Conservation (phyloP, 1,140 invertebrate genomes). For the Cepaea nemoralis region DNA sequence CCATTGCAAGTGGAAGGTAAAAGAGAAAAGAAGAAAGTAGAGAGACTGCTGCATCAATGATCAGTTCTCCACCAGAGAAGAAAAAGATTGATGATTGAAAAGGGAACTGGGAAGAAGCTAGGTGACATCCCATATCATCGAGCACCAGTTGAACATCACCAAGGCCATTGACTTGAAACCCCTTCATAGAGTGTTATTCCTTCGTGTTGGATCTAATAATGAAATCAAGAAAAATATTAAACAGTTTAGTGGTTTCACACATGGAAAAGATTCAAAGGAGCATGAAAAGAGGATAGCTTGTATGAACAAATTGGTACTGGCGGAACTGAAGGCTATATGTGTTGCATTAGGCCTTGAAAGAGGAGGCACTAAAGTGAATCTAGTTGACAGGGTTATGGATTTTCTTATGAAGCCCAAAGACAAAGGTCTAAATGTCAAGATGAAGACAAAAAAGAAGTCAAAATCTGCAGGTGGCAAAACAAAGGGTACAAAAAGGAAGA, state of each 20-base stretch:
- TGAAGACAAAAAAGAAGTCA: constrained; percentile 58
- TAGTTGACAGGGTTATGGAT: constrained; percentile 63
- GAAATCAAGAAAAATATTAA: constrained; percentile 71
- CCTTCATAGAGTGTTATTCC: constrained; percentile 68
- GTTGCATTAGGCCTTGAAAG: constrained; percentile 64
- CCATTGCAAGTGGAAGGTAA: constrained; percentile 67
- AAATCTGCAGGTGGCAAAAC: no score
- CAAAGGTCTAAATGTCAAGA: constrained; percentile 59
- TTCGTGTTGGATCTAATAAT: constrained; percentile 58
- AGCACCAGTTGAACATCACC: constrained; percentile 61
- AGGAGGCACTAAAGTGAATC: constrained; percentile 65
- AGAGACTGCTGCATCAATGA: constrained; percentile 63
- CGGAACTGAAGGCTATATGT: constrained; percentile 66
- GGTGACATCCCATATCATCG: constrained; percentile 70
- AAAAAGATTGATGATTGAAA: constrained; percentile 67
- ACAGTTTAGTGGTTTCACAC: constrained; percentile 71
- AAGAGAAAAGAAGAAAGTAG: constrained; percentile 71
- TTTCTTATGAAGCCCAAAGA: constrained; percentile 66
- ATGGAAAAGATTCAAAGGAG: constrained; percentile 66
- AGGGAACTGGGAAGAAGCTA: constrained; percentile 68
- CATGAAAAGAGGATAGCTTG: constrained; percentile 63
- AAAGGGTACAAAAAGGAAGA: constrained; percentile 45
- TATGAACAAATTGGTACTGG: constrained; percentile 66
- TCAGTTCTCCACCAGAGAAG: constrained; percentile 51
- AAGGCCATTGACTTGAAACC: constrained; percentile 68